Evolutionary conservation across 2,797 vertebrate genomes (phyloP).

Genomic region (Microctenopoma stevenorrisi): DNA sequence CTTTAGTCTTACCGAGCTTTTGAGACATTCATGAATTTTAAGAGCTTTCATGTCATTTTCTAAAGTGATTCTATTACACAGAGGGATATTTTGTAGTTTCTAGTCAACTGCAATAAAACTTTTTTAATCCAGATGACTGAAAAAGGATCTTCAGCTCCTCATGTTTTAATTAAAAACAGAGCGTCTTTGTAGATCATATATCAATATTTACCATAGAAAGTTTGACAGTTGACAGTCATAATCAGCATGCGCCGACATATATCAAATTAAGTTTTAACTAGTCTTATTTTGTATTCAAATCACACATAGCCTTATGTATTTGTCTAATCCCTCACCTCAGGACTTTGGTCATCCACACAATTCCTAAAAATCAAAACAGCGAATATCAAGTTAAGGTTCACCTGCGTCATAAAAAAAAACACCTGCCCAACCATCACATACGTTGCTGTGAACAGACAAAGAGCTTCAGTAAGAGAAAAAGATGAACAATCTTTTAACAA

Average conservation of each 20-base stretch:
- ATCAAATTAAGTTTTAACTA: conserved; percentile 12
- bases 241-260: conserved; percentile 11
- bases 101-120: conserved; percentile 39
- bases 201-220: conserved; percentile 25
- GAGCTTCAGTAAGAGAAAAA: no score
- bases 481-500: no score
- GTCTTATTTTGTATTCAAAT: no score
- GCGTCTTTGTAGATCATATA: conserved; percentile 45
- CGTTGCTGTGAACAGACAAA: no score
- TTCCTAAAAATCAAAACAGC: not conserved
- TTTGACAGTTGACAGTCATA: conserved; percentile 16
- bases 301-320: no score
- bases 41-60: conserved; percentile 65
- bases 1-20: conserved; percentile 28
- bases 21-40: conserved; percentile 53
- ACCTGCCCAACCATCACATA: no score
- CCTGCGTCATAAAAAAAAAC: no score
- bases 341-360: not conserved
- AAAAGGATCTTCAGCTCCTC: conserved; percentile 8
- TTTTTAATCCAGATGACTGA: conserved; percentile 36
- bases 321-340: not conserved
- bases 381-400: no score
- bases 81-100: conserved; percentile 51
- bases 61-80: conserved; percentile 51
- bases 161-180: conserved; percentile 45